These are phyloP conservation scores for Plestiodon gilberti DNA, from an alignment of 2,113 vertebrate genomes.

Conservation along the genomic window DNA sequence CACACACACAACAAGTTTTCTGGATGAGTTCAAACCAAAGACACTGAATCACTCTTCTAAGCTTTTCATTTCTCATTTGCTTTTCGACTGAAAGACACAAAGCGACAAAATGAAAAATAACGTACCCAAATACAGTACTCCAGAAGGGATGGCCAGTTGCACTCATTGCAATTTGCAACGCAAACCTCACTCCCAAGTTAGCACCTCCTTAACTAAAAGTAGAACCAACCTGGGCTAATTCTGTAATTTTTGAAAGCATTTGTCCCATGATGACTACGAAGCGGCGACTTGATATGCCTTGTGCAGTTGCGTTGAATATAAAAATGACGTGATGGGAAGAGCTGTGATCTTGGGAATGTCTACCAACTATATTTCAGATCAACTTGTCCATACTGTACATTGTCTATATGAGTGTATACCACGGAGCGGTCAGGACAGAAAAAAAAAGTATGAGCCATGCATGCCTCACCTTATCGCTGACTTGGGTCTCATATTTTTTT, in stretches of 20 bases:
- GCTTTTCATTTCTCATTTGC: conserved; percentile 27
- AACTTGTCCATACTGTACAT: neutral
- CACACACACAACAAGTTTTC: conserved; percentile 57
- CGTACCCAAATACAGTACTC: conserved; percentile 25
- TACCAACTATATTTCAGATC: neutral
- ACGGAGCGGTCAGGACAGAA: neutral
- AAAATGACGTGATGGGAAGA: no score
- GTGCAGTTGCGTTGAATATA: neutral
- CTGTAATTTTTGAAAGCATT: neutral
- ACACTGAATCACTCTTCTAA: conserved; percentile 51
- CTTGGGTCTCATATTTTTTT: neutral
- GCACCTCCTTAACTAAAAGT: neutral
- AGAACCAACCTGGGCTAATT: neutral
- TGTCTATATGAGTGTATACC: neutral
- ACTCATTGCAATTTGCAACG: neutral
- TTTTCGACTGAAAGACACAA: neutral
- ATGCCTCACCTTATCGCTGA: neutral
- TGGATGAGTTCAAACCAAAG: conserved; percentile 64
- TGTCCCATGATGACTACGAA: neutral
- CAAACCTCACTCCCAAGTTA: neutral
- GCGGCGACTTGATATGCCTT: neutral
- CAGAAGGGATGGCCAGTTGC: conserved; percentile 26
- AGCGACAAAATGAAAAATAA: conserved; percentile 20
- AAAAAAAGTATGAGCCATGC: neutral
- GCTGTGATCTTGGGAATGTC: no score